phyloP scores from a whole-genome alignment of 2,797 vertebrate species.

The Rhyacichthys aspro region DNA sequence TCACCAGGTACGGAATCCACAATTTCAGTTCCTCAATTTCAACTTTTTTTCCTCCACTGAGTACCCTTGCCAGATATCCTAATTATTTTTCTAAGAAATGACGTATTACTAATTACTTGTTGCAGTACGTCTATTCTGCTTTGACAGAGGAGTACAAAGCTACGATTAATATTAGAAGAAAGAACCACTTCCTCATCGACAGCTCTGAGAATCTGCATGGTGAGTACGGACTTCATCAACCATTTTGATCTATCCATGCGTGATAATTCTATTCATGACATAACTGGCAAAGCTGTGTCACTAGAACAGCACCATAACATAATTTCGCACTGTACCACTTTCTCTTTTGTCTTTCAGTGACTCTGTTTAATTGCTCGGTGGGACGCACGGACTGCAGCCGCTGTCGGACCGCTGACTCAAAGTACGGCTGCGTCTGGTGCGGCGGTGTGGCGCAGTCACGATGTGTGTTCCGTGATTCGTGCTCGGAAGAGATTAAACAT shows the following conservation, averaged over 20 bases:
- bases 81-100: no score
- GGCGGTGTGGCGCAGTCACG: conserved; percentile 76
- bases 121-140: conserved; percentile 88
- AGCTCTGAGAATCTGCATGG: conserved; percentile 88
- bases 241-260: neutral
- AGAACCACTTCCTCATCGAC: conserved; percentile 87
- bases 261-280: neutral
- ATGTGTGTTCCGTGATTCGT: conserved; percentile 88
- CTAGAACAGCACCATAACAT: neutral
- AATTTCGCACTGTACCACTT: neutral
- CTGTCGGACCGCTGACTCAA: conserved; percentile 88
- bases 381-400: conserved; percentile 94
- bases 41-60: no score
- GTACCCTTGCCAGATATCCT: no score
- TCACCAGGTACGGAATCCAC: conserved; percentile 82
- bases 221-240: conserved; percentile 47
- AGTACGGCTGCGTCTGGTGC: conserved; percentile 94
- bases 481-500: conserved; percentile 81
- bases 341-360: conserved; percentile 78
- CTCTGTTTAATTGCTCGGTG: conserved; percentile 94
- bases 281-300: neutral
- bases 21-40: no score
- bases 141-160: conserved; percentile 85
- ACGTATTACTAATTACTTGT: no score
- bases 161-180: conserved; percentile 86